A percentile compares a stretch with the other conserved stretches of the same genome.
phyloP scores from a whole-genome alignment of 1,140 invertebrate genomes.

The Drosophila serrata region DNA sequence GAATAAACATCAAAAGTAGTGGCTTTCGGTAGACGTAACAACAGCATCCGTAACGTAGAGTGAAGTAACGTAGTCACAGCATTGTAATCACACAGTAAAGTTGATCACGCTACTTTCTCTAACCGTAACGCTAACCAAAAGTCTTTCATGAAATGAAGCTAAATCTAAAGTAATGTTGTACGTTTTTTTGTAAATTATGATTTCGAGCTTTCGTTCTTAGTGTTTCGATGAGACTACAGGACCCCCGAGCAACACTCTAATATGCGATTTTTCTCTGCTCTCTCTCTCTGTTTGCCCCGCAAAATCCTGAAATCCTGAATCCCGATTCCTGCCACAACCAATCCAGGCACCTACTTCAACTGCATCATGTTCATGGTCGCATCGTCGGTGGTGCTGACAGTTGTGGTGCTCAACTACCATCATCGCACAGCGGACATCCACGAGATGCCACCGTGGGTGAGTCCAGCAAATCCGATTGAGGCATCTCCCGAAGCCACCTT shows the following conservation, averaged over 20 bases:
- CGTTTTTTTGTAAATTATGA: constrained; percentile 64
- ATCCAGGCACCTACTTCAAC: constrained; percentile 98
- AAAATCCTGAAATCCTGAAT: constrained; percentile 8
- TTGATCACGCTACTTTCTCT: constrained; percentile 61
- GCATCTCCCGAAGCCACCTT: background rate
- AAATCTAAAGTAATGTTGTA: constrained; percentile 74
- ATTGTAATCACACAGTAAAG: constrained; percentile 62
- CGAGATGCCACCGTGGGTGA: constrained; percentile 98
- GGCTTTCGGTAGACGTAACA: constrained; percentile 36
- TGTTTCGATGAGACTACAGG: constrained; percentile 58
- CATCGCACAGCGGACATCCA: constrained; percentile 98
- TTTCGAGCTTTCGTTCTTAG: constrained; percentile 74
- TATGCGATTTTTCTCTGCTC: constrained; percentile 49
- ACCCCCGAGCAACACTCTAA: constrained; percentile 49
- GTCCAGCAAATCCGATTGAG: constrained; percentile 73
- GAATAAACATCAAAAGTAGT: constrained; percentile 29
- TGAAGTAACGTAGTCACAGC: constrained; percentile 49
- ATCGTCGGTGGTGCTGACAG: constrained; percentile 98
- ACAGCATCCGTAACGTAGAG: constrained; percentile 26
- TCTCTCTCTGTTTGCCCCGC: constrained; percentile 54
- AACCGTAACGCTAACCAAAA: constrained; percentile 54
- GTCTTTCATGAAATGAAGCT: constrained; percentile 59
- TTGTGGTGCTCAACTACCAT: constrained; percentile 99
- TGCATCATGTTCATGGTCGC: constrained; percentile 99
- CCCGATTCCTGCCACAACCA: constrained; percentile 7